Conservation (phyloP, 2,113 vertebrate genomes). For the Caretta caretta region DNA sequence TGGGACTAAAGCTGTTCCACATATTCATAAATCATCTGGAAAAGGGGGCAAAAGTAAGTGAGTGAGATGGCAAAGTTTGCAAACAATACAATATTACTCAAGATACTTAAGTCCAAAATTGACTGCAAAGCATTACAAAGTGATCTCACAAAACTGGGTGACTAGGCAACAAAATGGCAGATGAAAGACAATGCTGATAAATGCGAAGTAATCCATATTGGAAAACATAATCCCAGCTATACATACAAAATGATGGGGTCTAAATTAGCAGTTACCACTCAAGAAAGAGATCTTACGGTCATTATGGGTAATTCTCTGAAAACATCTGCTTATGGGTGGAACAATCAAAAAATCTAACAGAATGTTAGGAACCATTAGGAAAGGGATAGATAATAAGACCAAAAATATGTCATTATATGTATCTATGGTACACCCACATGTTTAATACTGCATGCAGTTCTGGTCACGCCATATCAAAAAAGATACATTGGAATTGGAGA, state of each 20-base stretch:
- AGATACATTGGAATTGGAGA: not conserved
- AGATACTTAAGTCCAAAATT: not conserved
- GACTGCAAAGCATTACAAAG: not conserved
- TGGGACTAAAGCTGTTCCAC: not conserved
- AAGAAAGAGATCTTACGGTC: not conserved
- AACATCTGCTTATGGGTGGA: not conserved
- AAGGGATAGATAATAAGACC: conserved; percentile 51
- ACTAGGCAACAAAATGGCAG: not conserved
- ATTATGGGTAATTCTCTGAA: rapidly evolving
- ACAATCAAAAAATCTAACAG: conserved; percentile 41
- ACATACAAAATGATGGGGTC: not conserved
- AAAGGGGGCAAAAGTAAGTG: not conserved
- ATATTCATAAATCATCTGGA: not conserved
- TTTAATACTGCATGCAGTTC: conserved; percentile 49
- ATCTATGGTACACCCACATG: conserved; percentile 56
- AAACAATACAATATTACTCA: not conserved
- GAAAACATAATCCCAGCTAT: not conserved
- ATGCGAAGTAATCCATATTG: rapidly evolving
- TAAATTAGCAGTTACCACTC: not conserved
- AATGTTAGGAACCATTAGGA: conserved; percentile 38
- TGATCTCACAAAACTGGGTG: not conserved
- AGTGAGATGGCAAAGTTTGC: not conserved
- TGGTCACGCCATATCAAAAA: not conserved
- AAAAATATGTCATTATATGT: conserved; percentile 36
- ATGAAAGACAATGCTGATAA: not conserved